Percentiles rank a stretch among this genome's conserved stretches.
phyloP scores from a whole-genome alignment of 2,888 invertebrate genomes.

The Glyphotaelius pellucidus region DNA sequence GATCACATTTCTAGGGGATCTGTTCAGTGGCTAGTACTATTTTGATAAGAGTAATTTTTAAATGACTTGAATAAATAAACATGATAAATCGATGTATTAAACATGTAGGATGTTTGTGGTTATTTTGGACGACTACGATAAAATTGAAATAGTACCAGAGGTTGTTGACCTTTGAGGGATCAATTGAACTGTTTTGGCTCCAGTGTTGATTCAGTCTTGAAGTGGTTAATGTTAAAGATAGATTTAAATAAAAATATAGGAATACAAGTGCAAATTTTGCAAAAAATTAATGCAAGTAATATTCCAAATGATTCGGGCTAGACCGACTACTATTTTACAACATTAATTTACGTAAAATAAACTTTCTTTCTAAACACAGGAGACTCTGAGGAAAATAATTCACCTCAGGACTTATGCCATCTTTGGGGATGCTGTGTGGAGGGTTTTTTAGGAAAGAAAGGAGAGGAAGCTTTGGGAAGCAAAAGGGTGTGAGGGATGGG shows the following conservation, averaged over 20 bases:
- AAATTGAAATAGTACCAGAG: background rate
- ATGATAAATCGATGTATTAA: background rate
- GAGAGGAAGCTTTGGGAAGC: too few species aligned
- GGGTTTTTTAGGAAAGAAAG: too few species aligned
- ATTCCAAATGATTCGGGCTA: too few species aligned
- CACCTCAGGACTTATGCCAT: too few species aligned
- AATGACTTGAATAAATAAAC: background rate
- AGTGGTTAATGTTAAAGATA: background rate
- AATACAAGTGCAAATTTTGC: background rate
- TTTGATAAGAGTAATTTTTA: background rate
- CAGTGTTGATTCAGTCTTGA: background rate
- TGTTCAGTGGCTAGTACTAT: background rate
- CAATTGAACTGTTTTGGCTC: background rate
- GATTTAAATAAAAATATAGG: background rate
- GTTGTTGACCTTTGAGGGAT: background rate
- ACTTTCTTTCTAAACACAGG: too few species aligned
- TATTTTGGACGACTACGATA: background rate
- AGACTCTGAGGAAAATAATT: too few species aligned
- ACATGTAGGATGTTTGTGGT: background rate
- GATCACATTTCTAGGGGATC: background rate
- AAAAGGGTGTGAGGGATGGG: too few species aligned
- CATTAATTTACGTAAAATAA: too few species aligned
- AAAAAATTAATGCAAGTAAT: too few species aligned
- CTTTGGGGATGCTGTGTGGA: too few species aligned
- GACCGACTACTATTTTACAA: too few species aligned